Base-by-base conservation (phyloP, 2,888 invertebrate genomes). In the Ennomos fuscantarius region DNA sequence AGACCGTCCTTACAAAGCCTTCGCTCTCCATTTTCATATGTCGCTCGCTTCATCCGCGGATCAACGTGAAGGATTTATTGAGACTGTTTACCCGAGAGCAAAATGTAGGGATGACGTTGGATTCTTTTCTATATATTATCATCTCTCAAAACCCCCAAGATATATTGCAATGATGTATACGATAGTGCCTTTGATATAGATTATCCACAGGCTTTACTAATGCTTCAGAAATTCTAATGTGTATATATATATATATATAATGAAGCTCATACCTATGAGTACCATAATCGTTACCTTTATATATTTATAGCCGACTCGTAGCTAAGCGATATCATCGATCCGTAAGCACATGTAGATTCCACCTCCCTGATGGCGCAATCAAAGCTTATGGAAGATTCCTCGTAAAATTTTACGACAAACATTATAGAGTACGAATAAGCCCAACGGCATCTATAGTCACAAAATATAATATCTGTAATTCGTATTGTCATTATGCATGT, bases 51-150 rank as follows among this genome's bases (percentile, higher is more conserved):
- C 82, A 84, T 81, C 84, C 82, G 63, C 63, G 83, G 86, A 85
- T 88, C 86, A 86, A 74, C 76, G 73, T 81, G 84, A 85, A 81
- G 81, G 83, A 87, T 87, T 86, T 88, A 88, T 86, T 81, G 82
- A 80, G 79, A 79, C 74, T 83, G 82, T 83, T 83, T 84, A 84
- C 76, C 66, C 69, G 74, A 72, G 73, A 73, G 67, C 72, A 74
- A 70, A 73, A 75, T 47, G 52, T 52, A 2, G 9, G 34, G 39
- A 9, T 8, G 39, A 36, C 42, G 44, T 71, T 45, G 60, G 59
- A 62, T 65, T 68, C 67, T 56, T 62, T 60, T 57, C 53, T 60
- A 57, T 50, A 55, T 63, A 48, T 57, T 58, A 53, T 60, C 56
- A 49, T 60, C 42, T 39, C 42, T 57, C 52, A 47, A 55, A 43